phyloP scores from a whole-genome alignment of 1,140 invertebrate genomes.

The Drosophila sechellia region DNA sequence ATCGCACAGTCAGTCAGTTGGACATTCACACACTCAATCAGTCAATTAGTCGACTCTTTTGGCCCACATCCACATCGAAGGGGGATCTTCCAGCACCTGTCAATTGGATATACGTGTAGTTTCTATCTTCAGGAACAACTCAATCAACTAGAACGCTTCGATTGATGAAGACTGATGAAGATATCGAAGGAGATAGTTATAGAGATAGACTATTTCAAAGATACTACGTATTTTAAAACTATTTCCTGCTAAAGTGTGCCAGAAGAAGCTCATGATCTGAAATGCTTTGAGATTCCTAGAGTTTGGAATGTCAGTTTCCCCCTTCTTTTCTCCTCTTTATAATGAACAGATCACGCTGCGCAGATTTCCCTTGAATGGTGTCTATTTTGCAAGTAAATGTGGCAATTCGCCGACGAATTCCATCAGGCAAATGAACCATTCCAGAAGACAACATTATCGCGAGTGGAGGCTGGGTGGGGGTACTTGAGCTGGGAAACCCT shows the following conservation, averaged over 20 bases:
- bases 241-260: too few relatives aligned
- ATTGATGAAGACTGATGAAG: neutral
- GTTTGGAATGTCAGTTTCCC: neutral
- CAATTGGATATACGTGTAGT: slow-evolving; percentile 5
- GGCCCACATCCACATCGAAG: slow-evolving; percentile 18
- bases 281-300: neutral
- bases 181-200: too few relatives aligned
- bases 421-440: slow-evolving; percentile 59
- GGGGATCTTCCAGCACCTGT: slow-evolving; percentile 42
- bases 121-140: slow-evolving; percentile 13
- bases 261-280: neutral
- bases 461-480: neutral
- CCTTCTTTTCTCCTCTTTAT: neutral
- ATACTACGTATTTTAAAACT: too few relatives aligned
- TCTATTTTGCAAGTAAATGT: slow-evolving; percentile 71
- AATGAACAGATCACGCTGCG: slow-evolving; percentile 23
- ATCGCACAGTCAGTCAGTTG: slow-evolving; percentile 25
- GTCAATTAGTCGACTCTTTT: slow-evolving; percentile 29
- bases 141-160: slow-evolving; percentile 13
- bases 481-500: slow-evolving; percentile 3
- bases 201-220: too few relatives aligned
- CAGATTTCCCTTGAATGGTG: slow-evolving; percentile 54
- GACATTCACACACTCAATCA: slow-evolving; percentile 32
- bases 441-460: slow-evolving; percentile 3
- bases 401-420: slow-evolving; percentile 57